These are phyloP conservation scores for Eudyptes chrysolophus DNA, from an alignment of 2,113 vertebrate species.

Conservation along the genomic window DNA sequence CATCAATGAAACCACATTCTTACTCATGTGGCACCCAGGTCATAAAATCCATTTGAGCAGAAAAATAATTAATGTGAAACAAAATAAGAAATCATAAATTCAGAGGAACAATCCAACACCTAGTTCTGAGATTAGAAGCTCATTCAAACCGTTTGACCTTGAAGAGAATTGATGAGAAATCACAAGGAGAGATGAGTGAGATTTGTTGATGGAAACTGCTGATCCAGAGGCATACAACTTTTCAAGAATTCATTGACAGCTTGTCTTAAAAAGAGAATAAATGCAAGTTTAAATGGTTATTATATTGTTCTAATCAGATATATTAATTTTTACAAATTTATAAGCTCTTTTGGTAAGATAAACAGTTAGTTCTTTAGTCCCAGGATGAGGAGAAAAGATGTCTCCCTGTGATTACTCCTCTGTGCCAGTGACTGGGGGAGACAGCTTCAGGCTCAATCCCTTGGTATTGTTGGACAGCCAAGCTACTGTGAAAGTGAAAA, in stretches of 20 bases:
- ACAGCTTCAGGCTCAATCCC: background rate
- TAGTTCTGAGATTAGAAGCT: background rate
- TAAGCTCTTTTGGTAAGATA: background rate
- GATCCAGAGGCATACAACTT: background rate
- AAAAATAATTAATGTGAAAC: background rate
- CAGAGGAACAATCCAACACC: background rate
- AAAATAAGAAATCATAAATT: background rate
- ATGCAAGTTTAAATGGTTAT: background rate
- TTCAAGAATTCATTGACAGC: background rate
- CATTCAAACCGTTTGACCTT: background rate
- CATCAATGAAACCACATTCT: background rate
- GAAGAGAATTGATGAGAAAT: background rate
- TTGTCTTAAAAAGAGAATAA: background rate
- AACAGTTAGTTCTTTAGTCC: background rate
- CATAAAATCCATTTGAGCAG: background rate
- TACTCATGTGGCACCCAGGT: background rate
- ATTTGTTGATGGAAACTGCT: background rate
- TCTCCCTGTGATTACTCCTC: background rate
- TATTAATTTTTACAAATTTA: background rate
- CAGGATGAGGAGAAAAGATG: background rate
- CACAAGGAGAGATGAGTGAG: background rate
- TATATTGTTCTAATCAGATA: background rate
- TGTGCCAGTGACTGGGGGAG: background rate
- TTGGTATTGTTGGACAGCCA: background rate
- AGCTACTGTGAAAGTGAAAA: background rate